Conservation (phyloP, 2,888 invertebrate species). For the Malthinus seriepunctatus region DNA sequence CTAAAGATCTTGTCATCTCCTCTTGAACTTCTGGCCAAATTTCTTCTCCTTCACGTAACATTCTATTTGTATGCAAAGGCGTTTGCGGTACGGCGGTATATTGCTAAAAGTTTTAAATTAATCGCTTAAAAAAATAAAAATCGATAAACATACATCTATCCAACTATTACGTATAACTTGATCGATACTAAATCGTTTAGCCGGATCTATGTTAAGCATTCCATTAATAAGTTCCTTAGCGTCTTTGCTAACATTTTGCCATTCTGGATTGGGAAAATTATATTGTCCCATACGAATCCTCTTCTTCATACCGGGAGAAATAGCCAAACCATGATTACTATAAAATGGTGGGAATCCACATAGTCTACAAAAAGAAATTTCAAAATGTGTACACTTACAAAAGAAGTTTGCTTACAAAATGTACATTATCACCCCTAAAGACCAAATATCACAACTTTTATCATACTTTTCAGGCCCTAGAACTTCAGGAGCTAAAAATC, state of each 20-base stretch:
- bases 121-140: constrained; percentile 7
- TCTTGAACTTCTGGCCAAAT: constrained; percentile 98
- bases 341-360: constrained; percentile 99
- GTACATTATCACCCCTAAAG: constrained; percentile 98
- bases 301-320: constrained; percentile 99
- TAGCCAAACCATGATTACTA: constrained; percentile 95
- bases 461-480: constrained; percentile 97
- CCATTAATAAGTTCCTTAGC: constrained; percentile 95
- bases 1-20: constrained; percentile 97
- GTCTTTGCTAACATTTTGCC: constrained; percentile 91
- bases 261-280: constrained; percentile 95
- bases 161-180: constrained; percentile 87
- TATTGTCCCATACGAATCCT: constrained; percentile 95
- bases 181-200: constrained; percentile 85
- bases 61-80: constrained; percentile 86
- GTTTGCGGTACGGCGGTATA: constrained; percentile 92
- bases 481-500: constrained; percentile 66
- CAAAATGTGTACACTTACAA: too few relatives aligned
- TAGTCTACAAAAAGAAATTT: constrained; percentile 61
- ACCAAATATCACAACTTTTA: constrained; percentile 99
- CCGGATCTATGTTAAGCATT: constrained; percentile 93
- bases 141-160: constrained; percentile 72
- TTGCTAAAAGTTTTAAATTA: constrained; percentile 44
- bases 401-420: constrained; percentile 65
- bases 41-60: constrained; percentile 88